Percentiles rank a stretch among this genome's conserved stretches.
phyloP scores from a whole-genome alignment of 2,888 invertebrate species.

The Heliconius hortense region DNA sequence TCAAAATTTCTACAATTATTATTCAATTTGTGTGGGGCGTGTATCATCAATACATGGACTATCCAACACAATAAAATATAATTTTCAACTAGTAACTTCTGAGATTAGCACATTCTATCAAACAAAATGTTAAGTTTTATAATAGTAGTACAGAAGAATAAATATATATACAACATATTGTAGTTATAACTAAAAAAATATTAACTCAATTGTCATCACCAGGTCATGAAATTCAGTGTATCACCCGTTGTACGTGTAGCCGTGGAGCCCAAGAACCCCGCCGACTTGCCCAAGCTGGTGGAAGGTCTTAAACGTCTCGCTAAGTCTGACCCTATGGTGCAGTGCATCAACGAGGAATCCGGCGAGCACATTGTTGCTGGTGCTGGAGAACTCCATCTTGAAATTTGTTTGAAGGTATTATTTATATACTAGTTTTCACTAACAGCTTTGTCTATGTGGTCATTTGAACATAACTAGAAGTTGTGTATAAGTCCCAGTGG shows the following conservation, averaged over 20 bases:
- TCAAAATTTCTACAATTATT: too few relatives aligned
- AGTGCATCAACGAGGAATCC: constrained; percentile 99
- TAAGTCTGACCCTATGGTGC: constrained; percentile 99
- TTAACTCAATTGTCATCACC: constrained; percentile 43
- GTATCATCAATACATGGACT: too few relatives aligned
- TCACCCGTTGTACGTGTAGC: constrained; percentile 99
- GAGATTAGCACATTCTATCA: too few relatives aligned
- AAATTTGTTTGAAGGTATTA: constrained; percentile 95
- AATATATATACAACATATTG: not conserved
- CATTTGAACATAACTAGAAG: not conserved
- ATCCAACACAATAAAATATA: too few relatives aligned
- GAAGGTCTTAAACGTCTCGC: constrained; percentile 99
- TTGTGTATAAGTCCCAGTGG: too few relatives aligned
- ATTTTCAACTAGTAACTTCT: too few relatives aligned
- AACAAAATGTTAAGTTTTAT: not conserved
- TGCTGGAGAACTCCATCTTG: constrained; percentile 99
- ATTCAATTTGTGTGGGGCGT: too few relatives aligned
- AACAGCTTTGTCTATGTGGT: not conserved
- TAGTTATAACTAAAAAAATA: not conserved
- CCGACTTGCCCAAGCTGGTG: constrained; percentile 99
- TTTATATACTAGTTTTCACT: not conserved
- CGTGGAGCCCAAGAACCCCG: constrained; percentile 99
- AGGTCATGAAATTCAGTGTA: constrained; percentile 99
- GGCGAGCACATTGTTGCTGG: constrained; percentile 99
- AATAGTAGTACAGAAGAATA: not conserved